phyloP scores from a whole-genome alignment of 2,888 invertebrate species.

The Zaprionus bogoriensis region DNA sequence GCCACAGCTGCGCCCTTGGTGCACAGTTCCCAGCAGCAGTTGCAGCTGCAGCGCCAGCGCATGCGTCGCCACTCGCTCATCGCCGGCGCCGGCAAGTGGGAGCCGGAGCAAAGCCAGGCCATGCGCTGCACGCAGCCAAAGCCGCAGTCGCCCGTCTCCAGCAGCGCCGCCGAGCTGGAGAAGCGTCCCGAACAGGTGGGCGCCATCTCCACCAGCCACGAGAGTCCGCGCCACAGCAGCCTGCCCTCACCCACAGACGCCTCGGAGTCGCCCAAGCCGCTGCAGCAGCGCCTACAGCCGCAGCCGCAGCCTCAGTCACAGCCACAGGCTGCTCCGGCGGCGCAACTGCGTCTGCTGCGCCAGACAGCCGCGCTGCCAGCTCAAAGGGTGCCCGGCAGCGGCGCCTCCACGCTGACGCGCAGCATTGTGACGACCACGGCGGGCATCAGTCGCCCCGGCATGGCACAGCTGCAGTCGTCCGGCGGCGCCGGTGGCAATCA shows the following conservation, averaged over 20 bases:
- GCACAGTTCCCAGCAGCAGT: slow-evolving; percentile 65
- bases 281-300: slow-evolving; percentile 47
- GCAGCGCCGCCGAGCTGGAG: slow-evolving; percentile 59
- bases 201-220: slow-evolving; percentile 92
- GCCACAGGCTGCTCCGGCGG: background rate
- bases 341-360: slow-evolving; percentile 59
- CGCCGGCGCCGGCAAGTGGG: slow-evolving; percentile 53
- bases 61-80: slow-evolving; percentile 61
- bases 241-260: slow-evolving; percentile 85
- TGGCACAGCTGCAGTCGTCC: slow-evolving; percentile 74
- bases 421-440: slow-evolving; percentile 90
- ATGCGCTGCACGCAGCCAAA: too few species aligned
- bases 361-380: slow-evolving; percentile 31
- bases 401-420: slow-evolving; percentile 83
- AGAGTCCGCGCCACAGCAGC: slow-evolving; percentile 88
- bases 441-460: slow-evolving; percentile 86
- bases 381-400: slow-evolving; percentile 14
- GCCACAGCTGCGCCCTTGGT: slow-evolving; percentile 51
- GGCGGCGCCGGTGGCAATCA: slow-evolving; percentile 77
- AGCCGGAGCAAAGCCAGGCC: slow-evolving; percentile 21
- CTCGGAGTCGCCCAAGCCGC: slow-evolving; percentile 61
- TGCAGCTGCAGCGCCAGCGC: slow-evolving; percentile 77
- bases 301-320: slow-evolving; percentile 28
- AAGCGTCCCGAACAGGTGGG: slow-evolving; percentile 92
- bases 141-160: slow-evolving; percentile 80